These are phyloP conservation scores for Eumaeus atala DNA, from an alignment of 1,140 invertebrate genomes.

Conservation along the genomic window DNA sequence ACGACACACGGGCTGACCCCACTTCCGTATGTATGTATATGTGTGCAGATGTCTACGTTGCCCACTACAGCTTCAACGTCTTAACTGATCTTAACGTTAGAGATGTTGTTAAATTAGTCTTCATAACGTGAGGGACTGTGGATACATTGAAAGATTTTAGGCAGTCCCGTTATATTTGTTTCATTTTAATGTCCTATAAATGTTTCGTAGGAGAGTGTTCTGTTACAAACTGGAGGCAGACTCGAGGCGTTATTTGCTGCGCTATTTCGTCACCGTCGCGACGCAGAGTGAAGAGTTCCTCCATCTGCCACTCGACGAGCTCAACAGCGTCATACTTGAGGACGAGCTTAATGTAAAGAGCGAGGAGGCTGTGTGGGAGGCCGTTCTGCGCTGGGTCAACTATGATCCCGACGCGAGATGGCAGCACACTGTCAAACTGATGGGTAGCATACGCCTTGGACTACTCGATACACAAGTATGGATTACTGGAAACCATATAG, in stretches of 20 bases:
- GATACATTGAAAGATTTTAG: no score
- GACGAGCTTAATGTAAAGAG: slow-evolving; percentile 83
- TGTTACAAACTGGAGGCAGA: slow-evolving; percentile 81
- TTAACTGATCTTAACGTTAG: no score
- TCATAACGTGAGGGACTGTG: no score
- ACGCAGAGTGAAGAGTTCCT: slow-evolving; percentile 83
- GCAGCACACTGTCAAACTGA: slow-evolving; percentile 80
- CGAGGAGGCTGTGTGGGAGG: slow-evolving; percentile 76
- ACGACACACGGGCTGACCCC: no score
- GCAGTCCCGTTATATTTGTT: no score
- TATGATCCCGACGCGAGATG: slow-evolving; percentile 78
- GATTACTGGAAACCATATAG: neutral
- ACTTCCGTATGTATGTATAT: no score
- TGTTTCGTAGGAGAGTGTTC: slow-evolving; percentile 78
- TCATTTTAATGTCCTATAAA: neutral
- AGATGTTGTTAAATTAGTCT: no score
- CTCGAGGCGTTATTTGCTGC: slow-evolving; percentile 81
- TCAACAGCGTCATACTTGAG: slow-evolving; percentile 82
- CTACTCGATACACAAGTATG: slow-evolving; percentile 85
- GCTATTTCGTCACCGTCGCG: slow-evolving; percentile 83
- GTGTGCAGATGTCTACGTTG: no score
- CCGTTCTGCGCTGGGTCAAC: slow-evolving; percentile 75
- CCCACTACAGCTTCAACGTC: no score
- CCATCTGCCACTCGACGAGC: slow-evolving; percentile 79
- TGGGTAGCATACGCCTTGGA: slow-evolving; percentile 88